phyloP scores from a whole-genome alignment of 2,797 vertebrate genomes.

The Notamacropus eugenii region DNA sequence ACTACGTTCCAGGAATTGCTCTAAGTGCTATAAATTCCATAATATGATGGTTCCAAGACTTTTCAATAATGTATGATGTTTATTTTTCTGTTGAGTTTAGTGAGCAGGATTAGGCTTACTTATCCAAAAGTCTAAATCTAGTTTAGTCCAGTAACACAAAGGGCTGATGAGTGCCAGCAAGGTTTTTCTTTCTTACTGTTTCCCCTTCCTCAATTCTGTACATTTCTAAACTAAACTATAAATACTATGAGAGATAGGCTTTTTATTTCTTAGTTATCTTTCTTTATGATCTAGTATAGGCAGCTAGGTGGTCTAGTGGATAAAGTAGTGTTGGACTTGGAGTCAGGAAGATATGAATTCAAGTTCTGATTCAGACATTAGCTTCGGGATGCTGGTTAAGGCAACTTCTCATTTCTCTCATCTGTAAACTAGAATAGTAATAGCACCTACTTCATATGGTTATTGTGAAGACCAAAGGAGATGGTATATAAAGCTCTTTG shows the following conservation, averaged over 20 bases:
- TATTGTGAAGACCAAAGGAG: slow-evolving; percentile 7
- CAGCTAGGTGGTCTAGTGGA: neutral
- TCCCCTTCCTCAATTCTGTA: slow-evolving; percentile 45
- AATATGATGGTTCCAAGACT: neutral
- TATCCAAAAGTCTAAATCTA: neutral
- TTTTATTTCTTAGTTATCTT: slow-evolving; percentile 36
- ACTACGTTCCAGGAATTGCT: neutral
- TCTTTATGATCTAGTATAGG: neutral
- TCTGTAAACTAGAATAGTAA: neutral
- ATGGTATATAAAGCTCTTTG: neutral
- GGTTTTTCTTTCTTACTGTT: slow-evolving; percentile 50
- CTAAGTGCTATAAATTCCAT: neutral
- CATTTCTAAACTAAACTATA: slow-evolving; percentile 44
- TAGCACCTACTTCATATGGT: neutral
- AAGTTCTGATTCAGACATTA: slow-evolving; percentile 31
- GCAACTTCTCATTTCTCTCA: neutral
- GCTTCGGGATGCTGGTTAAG: slow-evolving; percentile 1
- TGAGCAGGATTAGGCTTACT: neutral
- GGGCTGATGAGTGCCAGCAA: neutral
- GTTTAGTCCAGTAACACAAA: neutral
- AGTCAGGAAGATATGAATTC: slow-evolving; percentile 17
- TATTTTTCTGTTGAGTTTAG: neutral
- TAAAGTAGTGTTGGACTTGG: slow-evolving; percentile 34
- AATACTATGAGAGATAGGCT: slow-evolving; percentile 28
- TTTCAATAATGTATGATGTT: neutral